phyloP scores from a whole-genome alignment of 2,888 invertebrate genomes.

The Strigamia transsilvanica region DNA sequence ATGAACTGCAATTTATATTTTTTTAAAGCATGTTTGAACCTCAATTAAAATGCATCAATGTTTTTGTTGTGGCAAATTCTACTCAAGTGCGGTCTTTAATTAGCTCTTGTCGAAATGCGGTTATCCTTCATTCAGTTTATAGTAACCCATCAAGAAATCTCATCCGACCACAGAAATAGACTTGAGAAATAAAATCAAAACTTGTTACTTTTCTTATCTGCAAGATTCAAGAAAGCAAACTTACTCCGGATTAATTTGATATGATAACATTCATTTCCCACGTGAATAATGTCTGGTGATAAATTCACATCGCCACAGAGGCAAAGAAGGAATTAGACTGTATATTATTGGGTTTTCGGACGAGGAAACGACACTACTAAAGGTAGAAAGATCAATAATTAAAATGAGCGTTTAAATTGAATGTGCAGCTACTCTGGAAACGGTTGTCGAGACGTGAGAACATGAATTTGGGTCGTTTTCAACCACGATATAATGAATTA shows the following conservation, averaged over 20 bases:
- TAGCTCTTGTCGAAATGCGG: background rate
- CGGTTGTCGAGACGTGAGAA: background rate
- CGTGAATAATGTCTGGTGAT: background rate
- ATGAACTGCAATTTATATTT: background rate
- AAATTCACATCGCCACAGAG: background rate
- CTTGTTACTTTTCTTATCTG: background rate
- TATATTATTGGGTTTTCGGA: slow-evolving; percentile 21
- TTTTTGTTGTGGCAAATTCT: background rate
- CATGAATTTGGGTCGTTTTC: background rate
- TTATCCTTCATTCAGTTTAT: background rate
- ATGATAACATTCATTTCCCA: background rate
- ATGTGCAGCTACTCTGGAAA: slow-evolving; percentile 11
- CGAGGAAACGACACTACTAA: slow-evolving; percentile 10
- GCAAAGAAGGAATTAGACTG: background rate
- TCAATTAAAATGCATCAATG: background rate
- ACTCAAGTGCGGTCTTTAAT: background rate
- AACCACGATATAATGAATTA: background rate
- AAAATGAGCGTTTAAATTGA: background rate
- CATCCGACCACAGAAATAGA: too few species aligned
- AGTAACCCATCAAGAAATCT: background rate
- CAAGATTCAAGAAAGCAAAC: background rate
- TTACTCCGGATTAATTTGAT: background rate
- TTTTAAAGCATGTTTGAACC: background rate
- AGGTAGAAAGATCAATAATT: slow-evolving; percentile 10
- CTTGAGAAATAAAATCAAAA: too few species aligned